Evolutionary conservation across 2,888 invertebrate species (phyloP).

Genomic region (Acronicta psi): DNA sequence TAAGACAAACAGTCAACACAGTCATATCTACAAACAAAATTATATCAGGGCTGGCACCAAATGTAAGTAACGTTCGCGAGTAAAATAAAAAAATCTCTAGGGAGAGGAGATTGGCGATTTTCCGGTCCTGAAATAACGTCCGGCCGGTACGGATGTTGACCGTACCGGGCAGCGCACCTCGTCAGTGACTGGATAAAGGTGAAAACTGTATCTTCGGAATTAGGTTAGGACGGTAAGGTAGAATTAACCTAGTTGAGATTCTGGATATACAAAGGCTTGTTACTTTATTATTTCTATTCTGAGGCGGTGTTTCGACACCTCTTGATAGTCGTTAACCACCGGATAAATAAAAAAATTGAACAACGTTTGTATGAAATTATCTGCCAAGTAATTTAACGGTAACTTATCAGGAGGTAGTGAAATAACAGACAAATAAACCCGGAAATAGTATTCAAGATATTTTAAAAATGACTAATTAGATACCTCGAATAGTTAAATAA

Average conservation of each 20-base stretch:
- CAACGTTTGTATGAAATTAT: too few species aligned
- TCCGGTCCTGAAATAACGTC: slow-evolving; percentile 86
- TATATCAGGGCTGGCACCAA: slow-evolving; percentile 45
- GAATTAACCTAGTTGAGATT: slow-evolving; percentile 48
- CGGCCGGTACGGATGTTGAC: slow-evolving; percentile 84
- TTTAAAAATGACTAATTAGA: too few species aligned
- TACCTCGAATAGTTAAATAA: too few species aligned
- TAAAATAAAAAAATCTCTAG: slow-evolving; percentile 68
- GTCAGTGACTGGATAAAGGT: slow-evolving; percentile 55
- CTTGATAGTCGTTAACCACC: too few species aligned
- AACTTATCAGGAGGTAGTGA: too few species aligned
- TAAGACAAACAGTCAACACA: slow-evolving; percentile 9
- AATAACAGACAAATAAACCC: too few species aligned
- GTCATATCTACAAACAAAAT: slow-evolving; percentile 26
- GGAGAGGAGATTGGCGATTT: slow-evolving; percentile 85
- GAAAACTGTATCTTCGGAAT: slow-evolving; percentile 54
- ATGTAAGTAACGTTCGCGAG: slow-evolving; percentile 57
- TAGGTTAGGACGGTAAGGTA: slow-evolving; percentile 52
- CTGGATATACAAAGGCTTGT: slow-evolving; percentile 3
- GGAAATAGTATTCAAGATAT: too few species aligned
- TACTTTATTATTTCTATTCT: slow-evolving; percentile 9
- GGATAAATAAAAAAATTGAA: too few species aligned
- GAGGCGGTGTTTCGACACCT: too few species aligned
- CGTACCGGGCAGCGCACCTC: slow-evolving; percentile 63
- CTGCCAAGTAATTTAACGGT: too few species aligned